Evolutionary conservation across 2,888 invertebrate species (phyloP).

Genomic region (Trachelus troglodyta): DNA sequence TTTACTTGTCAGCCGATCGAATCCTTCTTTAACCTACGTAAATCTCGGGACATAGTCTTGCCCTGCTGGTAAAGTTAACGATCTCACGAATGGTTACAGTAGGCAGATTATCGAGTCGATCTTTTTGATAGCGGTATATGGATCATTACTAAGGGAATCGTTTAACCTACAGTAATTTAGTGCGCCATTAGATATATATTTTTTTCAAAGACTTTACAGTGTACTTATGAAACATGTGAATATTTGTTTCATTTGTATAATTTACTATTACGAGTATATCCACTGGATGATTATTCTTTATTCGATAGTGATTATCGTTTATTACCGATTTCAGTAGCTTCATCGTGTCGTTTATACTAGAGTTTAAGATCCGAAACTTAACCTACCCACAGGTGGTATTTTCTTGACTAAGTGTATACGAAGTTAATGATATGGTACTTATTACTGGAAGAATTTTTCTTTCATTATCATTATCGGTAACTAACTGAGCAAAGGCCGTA

Average conservation of each 20-base stretch:
- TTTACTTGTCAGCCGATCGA: conserved; percentile 29
- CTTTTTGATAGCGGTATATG: not conserved
- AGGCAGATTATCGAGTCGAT: not conserved
- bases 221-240: not conserved
- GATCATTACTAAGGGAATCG: not conserved
- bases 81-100: not conserved
- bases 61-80: not conserved
- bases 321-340: not conserved
- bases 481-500: not conserved
- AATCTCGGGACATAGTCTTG: not conserved
- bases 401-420: not conserved
- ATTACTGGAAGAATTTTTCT: not conserved
- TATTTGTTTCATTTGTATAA: not conserved
- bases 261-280: not conserved
- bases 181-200: not conserved
- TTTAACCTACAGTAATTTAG: not conserved
- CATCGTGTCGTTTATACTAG: not conserved
- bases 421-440: not conserved
- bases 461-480: not conserved
- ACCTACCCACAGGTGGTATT: not conserved
- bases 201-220: not conserved
- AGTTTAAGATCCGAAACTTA: not conserved
- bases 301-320: not conserved
- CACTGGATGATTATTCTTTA: not conserved
- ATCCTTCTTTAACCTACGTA: conserved; percentile 7